phyloP scores from a whole-genome alignment of 2,113 vertebrate genomes.

The Corynorhinus townsendii region DNA sequence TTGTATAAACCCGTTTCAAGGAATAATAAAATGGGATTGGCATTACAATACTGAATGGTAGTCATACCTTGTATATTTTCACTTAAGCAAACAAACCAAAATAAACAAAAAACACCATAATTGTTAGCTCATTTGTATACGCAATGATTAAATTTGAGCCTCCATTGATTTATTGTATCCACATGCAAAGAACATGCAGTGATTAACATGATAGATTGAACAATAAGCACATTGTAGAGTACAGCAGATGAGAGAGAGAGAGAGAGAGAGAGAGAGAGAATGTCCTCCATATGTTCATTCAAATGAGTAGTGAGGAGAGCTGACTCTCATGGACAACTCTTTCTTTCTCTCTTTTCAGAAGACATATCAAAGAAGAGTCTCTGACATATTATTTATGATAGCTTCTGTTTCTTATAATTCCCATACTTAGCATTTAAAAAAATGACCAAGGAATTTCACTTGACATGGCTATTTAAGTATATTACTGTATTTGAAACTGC shows the following conservation, averaged over 20 bases:
- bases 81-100: background rate
- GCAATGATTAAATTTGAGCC: background rate
- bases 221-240: background rate
- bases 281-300: background rate
- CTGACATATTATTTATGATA: background rate
- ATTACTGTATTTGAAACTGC: background rate
- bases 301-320: background rate
- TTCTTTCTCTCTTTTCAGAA: background rate
- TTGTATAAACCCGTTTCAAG: background rate
- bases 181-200: background rate
- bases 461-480: background rate
- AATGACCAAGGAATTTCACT: background rate
- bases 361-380: background rate
- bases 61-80: background rate
- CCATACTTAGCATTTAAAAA: background rate
- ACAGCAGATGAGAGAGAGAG: background rate
- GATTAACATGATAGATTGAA: background rate
- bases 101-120: background rate
- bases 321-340: background rate
- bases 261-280: background rate
- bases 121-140: background rate
- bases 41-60: background rate
- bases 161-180: background rate
- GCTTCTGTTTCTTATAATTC: background rate
- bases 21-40: background rate